Conservation (phyloP, 2,888 invertebrate genomes). For the Acrobasis suavella region DNA sequence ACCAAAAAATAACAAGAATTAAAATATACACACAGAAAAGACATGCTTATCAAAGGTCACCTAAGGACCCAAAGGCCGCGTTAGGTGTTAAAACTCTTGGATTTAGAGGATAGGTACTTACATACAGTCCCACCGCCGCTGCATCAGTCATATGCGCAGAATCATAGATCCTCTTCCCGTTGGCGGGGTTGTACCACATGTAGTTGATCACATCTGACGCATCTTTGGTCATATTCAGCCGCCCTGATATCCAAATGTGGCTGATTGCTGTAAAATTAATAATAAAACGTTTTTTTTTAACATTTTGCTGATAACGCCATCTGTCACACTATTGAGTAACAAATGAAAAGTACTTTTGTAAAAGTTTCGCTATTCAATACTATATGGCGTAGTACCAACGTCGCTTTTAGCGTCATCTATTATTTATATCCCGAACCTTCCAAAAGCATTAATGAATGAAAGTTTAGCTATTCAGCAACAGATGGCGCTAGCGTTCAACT, state of each 20-base stretch:
- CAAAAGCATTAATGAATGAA: too few species aligned
- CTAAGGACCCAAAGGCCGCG: too few species aligned
- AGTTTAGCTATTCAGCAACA: too few species aligned
- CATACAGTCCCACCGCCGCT: conserved; percentile 38
- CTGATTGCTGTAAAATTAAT: conserved; percentile 56
- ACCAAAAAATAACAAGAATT: too few species aligned
- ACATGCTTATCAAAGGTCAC: too few species aligned
- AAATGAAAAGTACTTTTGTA: background rate
- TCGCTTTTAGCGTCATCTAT: background rate
- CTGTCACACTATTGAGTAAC: background rate
- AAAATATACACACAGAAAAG: too few species aligned
- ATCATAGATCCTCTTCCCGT: conserved; percentile 55
- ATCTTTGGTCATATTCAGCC: conserved; percentile 65
- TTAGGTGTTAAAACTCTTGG: too few species aligned
- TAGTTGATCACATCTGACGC: conserved; percentile 47
- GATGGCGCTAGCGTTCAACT: too few species aligned
- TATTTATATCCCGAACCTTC: too few species aligned
- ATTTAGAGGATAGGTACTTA: too few species aligned
- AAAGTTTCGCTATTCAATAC: background rate
- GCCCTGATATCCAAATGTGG: conserved; percentile 73
- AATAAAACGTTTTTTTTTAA: background rate
- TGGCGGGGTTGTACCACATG: conserved; percentile 61
- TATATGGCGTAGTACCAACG: conserved; percentile 22
- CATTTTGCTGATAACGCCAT: background rate
- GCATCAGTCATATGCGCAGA: conserved; percentile 42